A percentile compares a stretch with the other conserved stretches of the same genome.
These are phyloP conservation scores for Datnioides undecimradiatus DNA, from an alignment of 2,113 vertebrate genomes.

Conservation along the genomic window DNA sequence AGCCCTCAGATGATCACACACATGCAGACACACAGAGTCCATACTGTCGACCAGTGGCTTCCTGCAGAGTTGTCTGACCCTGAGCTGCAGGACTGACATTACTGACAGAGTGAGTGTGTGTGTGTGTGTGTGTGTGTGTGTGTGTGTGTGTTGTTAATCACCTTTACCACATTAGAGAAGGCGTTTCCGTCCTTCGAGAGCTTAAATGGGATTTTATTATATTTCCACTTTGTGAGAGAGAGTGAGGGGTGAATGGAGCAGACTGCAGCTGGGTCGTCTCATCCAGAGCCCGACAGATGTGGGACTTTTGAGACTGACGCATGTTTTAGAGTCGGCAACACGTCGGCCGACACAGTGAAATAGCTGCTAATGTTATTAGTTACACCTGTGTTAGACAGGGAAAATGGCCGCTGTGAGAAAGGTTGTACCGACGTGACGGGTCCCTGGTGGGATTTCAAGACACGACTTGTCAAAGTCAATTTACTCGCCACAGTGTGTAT, in stretches of 20 bases:
- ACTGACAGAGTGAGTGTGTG: neutral
- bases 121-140: neutral
- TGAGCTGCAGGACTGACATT: neutral
- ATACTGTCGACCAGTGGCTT: too few species aligned
- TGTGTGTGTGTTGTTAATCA: neutral
- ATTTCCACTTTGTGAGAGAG: neutral
- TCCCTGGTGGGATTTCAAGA: conserved; percentile 30
- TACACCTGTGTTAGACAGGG: neutral
- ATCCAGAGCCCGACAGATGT: too few species aligned
- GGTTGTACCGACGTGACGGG: neutral
- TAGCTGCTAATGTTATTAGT: neutral
- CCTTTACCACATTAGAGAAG: neutral
- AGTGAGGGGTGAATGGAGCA: neutral
- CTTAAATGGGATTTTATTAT: conserved; percentile 3
- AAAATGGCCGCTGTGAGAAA: neutral
- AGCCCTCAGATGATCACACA: neutral
- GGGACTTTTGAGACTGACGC: too few species aligned
- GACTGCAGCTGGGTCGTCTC: too few species aligned
- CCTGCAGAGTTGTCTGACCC: neutral
- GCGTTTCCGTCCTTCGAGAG: too few species aligned
- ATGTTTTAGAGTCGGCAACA: too few species aligned
- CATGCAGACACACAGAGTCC: neutral
- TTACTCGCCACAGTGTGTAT: neutral
- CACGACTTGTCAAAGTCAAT: conserved; percentile 39
- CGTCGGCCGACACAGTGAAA: neutral